Evolutionary conservation across 2,113 vertebrate genomes (phyloP).

Genomic region (Rattus rattus): DNA sequence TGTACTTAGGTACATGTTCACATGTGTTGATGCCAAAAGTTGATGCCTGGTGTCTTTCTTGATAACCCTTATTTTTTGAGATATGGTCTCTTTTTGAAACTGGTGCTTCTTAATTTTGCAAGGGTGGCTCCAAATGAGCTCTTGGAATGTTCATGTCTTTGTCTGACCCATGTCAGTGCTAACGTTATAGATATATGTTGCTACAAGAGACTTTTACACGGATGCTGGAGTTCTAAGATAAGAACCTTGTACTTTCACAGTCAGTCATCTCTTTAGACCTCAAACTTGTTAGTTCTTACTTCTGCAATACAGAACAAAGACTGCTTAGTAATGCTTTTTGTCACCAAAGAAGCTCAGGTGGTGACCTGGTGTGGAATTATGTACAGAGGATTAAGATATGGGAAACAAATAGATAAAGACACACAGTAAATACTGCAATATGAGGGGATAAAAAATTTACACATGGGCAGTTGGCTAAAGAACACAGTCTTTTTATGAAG

Average conservation of each 20-base stretch:
- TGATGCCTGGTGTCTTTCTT: not conserved
- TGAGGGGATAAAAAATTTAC: not conserved
- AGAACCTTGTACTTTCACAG: not conserved
- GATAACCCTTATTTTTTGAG: not conserved
- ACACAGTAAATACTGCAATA: not conserved
- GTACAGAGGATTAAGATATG: not conserved
- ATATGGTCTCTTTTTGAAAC: not conserved
- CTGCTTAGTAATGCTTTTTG: not conserved
- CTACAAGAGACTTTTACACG: not conserved
- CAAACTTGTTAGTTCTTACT: not conserved
- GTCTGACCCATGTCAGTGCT: not conserved
- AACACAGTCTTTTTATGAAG: not conserved
- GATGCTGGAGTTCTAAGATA: no score
- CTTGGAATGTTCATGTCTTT: not conserved
- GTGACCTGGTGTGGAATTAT: not conserved
- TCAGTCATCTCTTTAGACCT: not conserved
- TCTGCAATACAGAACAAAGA: not conserved
- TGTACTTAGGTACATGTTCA: not conserved
- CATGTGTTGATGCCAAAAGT: not conserved
- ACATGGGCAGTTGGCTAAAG: not conserved
- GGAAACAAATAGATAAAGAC: not conserved
- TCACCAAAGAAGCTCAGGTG: not conserved
- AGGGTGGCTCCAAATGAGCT: not conserved
- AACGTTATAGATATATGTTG: not conserved
- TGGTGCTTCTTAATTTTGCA: not conserved